Percentiles rank a stretch among this genome's conserved stretches.
Evolutionary conservation across 2,113 vertebrate species (phyloP).

Genomic region (Cyprinodon tularosa): DNA sequence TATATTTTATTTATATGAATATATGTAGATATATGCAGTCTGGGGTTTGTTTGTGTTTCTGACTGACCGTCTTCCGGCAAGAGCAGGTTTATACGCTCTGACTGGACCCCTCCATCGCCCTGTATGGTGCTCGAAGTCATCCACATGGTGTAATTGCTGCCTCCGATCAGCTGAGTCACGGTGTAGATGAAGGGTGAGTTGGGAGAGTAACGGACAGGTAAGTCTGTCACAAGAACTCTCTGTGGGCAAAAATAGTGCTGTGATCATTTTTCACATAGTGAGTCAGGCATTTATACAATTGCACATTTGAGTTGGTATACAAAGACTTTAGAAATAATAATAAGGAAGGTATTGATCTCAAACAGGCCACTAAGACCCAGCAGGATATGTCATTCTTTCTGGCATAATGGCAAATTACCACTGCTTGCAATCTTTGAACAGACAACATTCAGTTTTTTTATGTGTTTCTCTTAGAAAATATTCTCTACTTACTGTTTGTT

Average conservation of each 20-base stretch:
- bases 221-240: constrained; percentile 58
- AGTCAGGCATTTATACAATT: background rate
- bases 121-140: constrained; percentile 88
- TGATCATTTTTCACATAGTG: constrained; percentile 1
- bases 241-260: constrained; percentile 24
- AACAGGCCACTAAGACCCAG: background rate
- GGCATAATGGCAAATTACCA: background rate
- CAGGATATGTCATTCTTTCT: background rate
- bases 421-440: background rate
- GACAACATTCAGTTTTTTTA: background rate
- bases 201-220: constrained; percentile 22
- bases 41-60: constrained; percentile 35
- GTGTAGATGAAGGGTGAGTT: constrained; percentile 44
- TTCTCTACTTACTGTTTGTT: no score
- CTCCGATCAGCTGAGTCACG: constrained; percentile 68
- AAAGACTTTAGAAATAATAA: background rate
- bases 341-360: background rate
- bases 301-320: background rate
- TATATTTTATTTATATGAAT: constrained; percentile 3
- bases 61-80: constrained; percentile 87
- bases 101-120: constrained; percentile 88
- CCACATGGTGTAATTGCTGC: constrained; percentile 78
- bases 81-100: constrained; percentile 79
- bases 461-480: no score
- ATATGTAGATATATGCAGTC: background rate